These are phyloP conservation scores for Matsumyia berberina DNA, from an alignment of 2,888 invertebrate genomes.

Conservation along the genomic window DNA sequence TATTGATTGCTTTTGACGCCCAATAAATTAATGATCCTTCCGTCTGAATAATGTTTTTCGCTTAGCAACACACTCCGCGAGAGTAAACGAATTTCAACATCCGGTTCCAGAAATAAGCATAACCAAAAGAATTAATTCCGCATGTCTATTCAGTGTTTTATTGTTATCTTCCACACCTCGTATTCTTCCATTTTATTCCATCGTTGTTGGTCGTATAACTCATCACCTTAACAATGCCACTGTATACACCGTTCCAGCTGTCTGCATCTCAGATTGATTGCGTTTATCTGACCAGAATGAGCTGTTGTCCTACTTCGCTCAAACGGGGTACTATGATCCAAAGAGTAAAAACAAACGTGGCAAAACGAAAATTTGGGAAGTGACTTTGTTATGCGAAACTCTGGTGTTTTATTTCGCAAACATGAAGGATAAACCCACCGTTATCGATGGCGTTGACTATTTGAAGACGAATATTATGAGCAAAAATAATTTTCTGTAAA, in stretches of 20 bases:
- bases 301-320: neutral
- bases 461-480: too few relatives aligned
- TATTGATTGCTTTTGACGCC: conserved; percentile 43
- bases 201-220: conserved; percentile 18
- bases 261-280: conserved; percentile 60
- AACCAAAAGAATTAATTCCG: conserved; percentile 50
- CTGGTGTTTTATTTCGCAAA: too few relatives aligned
- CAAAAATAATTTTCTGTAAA: too few relatives aligned
- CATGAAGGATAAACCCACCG: too few relatives aligned
- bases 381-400: too few relatives aligned
- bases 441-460: too few relatives aligned
- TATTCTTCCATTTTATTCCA: conserved; percentile 31
- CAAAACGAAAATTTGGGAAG: too few relatives aligned
- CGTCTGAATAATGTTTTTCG: conserved; percentile 44
- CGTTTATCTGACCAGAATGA: conserved; percentile 54
- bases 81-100: conserved; percentile 47
- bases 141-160: conserved; percentile 58
- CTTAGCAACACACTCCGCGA: conserved; percentile 31
- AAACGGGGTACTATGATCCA: neutral
- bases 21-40: conserved; percentile 53
- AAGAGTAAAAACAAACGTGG: too few relatives aligned
- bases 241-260: conserved; percentile 43
- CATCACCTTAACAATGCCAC: conserved; percentile 16
- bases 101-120: conserved; percentile 37
- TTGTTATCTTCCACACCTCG: conserved; percentile 39